Conservation (phyloP, 2,113 vertebrate species). For the Fregetta grallaria region DNA sequence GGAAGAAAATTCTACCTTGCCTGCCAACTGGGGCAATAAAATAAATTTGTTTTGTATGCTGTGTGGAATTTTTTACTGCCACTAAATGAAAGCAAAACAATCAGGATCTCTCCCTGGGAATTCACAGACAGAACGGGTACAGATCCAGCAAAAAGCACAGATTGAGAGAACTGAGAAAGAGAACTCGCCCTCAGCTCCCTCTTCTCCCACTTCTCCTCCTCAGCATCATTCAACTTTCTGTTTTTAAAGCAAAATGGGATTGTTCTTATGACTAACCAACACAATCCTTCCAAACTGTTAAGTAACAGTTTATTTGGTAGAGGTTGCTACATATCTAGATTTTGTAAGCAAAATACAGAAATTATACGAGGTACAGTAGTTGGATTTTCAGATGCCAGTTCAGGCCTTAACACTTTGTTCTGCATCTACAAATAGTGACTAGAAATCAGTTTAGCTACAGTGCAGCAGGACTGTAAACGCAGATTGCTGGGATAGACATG, state of each 20-base stretch:
- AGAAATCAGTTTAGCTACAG: not conserved
- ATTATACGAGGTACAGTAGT: not conserved
- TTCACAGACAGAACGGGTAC: not conserved
- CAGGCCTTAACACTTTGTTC: not conserved
- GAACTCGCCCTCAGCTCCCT: not conserved
- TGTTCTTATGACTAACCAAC: not conserved
- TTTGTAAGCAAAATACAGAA: not conserved
- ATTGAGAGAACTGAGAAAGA: not conserved
- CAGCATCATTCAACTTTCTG: not conserved
- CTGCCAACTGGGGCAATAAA: constrained; percentile 51
- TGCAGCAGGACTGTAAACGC: not conserved
- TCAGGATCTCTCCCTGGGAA: not conserved
- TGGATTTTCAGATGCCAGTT: not conserved
- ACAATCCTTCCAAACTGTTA: not conserved
- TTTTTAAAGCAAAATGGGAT: not conserved
- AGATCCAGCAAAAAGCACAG: not conserved
- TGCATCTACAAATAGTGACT: not conserved
- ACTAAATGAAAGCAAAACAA: constrained; percentile 39
- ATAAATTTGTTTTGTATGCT: constrained; percentile 26
- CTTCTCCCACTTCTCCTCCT: constrained; percentile 16
- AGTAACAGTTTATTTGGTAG: not conserved
- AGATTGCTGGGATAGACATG: not conserved
- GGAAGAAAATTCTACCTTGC: constrained; percentile 40
- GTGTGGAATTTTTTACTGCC: constrained; percentile 36
- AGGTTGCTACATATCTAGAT: not conserved